A percentile compares a stretch with the other conserved stretches of the same genome.
phyloP scores from a whole-genome alignment of 2,888 invertebrate species.

The Himalopsyche anomala region DNA sequence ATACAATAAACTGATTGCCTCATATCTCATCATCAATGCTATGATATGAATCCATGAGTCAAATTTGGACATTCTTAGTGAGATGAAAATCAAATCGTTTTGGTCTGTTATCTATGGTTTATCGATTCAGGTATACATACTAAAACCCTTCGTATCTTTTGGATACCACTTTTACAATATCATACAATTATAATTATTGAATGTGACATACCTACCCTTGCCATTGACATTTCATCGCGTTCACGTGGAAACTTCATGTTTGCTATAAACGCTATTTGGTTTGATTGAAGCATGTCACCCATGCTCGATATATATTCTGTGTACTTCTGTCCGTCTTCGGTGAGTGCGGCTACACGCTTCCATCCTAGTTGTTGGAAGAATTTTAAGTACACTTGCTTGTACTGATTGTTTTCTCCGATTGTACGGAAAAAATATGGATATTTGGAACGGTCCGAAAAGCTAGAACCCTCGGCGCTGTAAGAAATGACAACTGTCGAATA shows the following conservation, averaged over 20 bases:
- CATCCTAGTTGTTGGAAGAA: conserved; percentile 80
- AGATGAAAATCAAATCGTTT: neutral
- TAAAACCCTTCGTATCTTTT: no score
- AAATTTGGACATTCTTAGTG: neutral
- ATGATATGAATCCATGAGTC: neutral
- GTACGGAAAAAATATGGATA: conserved; percentile 90
- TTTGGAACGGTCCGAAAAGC: conserved; percentile 81
- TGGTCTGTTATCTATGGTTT: no score
- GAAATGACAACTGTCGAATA: conserved; percentile 85
- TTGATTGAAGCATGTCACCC: conserved; percentile 80
- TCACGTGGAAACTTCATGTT: conserved; percentile 83
- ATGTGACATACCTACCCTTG: conserved; percentile 73
- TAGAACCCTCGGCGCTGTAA: conserved; percentile 87
- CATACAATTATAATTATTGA: neutral
- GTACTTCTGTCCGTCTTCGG: conserved; percentile 88
- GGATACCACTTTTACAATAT: neutral
- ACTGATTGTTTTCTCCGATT: conserved; percentile 86
- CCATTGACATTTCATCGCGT: conserved; percentile 76
- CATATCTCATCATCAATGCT: neutral
- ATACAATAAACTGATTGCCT: no score
- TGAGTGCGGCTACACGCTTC: conserved; percentile 85
- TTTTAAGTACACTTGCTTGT: conserved; percentile 72
- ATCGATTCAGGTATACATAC: no score
- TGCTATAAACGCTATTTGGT: conserved; percentile 80
- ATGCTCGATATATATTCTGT: conserved; percentile 85